Conservation (phyloP, 2,888 invertebrate species). For the Thereva unica region DNA sequence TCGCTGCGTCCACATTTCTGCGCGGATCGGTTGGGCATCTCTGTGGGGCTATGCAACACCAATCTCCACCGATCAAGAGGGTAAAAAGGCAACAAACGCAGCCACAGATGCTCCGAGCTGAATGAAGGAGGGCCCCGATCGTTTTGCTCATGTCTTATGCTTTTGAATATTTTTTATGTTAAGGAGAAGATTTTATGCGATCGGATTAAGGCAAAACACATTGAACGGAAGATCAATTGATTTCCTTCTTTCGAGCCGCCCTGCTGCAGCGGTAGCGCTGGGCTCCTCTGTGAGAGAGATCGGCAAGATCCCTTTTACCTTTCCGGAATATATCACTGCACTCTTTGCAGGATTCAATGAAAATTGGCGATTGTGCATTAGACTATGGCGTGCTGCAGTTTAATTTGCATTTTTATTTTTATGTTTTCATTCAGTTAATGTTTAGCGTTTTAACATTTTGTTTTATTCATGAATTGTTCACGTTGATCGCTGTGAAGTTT, state of each 20-base stretch:
- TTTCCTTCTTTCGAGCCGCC: conserved; percentile 24
- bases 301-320: background rate
- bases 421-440: conserved; percentile 26
- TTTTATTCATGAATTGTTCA: too few relatives aligned
- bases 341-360: conserved; percentile 17
- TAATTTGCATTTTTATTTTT: conserved; percentile 35
- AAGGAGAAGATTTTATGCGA: conserved; percentile 27
- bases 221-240: conserved; percentile 32
- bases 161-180: conserved; percentile 12
- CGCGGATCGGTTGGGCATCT: too few relatives aligned
- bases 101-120: background rate
- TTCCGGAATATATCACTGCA: background rate
- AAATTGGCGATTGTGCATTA: conserved; percentile 29
- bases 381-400: conserved; percentile 13
- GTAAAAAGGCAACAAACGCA: background rate
- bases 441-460: too few relatives aligned
- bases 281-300: conserved; percentile 17
- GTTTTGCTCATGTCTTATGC: background rate
- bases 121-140: background rate
- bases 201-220: conserved; percentile 32
- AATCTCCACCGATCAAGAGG: too few relatives aligned
- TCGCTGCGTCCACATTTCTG: background rate
- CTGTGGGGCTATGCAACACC: too few relatives aligned
- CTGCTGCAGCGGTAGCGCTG: conserved; percentile 11
- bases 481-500: too few relatives aligned